A percentile compares a stretch with the other conserved stretches of the same genome.
Conservation (phyloP, 2,113 vertebrate species). For the Podarcis muralis region DNA sequence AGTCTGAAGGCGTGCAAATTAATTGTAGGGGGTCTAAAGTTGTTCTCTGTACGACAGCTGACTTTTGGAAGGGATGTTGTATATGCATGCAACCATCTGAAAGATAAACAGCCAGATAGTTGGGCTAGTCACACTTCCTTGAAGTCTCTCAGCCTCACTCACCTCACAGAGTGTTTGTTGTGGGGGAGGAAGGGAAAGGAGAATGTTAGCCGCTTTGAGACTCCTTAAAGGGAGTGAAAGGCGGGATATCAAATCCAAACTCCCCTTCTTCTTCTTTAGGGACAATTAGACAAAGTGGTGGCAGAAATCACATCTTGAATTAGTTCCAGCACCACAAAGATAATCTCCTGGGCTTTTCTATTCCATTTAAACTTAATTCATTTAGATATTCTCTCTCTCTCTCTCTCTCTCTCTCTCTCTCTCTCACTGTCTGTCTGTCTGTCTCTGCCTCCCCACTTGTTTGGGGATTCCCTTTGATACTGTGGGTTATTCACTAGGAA, state of each 20-base stretch:
- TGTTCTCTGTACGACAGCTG: neutral
- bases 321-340: accelerated
- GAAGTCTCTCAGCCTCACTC: too few species aligned
- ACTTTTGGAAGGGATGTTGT: neutral
- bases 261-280: too few species aligned
- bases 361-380: neutral
- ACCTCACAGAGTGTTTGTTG: too few species aligned
- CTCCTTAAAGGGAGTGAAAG: too few species aligned
- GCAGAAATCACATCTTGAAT: neutral
- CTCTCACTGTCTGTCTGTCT: too few species aligned
- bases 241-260: too few species aligned
- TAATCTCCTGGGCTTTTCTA: accelerated
- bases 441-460: neutral
- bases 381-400: neutral
- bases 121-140: too few species aligned
- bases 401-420: neutral
- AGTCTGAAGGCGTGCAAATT: neutral
- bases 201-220: too few species aligned
- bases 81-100: neutral
- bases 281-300: neutral
- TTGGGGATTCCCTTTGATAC: constrained; percentile 18
- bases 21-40: neutral
- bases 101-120: neutral
- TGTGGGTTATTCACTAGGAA: neutral
- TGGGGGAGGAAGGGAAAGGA: too few species aligned